Evolutionary conservation across 1,140 invertebrate genomes (phyloP), one percentile per base, ranked within the genome.

Genomic region (Drosophila parabipectinata): DNA sequence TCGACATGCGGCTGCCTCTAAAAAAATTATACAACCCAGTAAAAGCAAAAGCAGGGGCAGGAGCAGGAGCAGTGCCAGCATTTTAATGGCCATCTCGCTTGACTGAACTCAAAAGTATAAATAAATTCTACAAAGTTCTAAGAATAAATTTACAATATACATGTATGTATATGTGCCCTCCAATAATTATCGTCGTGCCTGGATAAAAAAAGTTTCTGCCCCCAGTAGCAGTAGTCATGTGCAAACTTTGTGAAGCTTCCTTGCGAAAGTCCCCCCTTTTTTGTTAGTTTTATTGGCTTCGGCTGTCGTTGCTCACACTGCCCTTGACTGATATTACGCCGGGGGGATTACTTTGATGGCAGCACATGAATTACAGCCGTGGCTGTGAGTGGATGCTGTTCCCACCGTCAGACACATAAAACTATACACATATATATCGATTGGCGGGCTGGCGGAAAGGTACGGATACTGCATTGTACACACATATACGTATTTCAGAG

Each of bases 301-400:
- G 63, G 51, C 67, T 69, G 67, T 69, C 67, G 67, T 69, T 68
- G 44, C 64, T 69, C 52, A 69, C 52, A 50, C 67, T 71, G 67
- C 64, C 67, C 67, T 71, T 71, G 60, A 74, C 71, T 72, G 59
- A 71, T 75, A 75, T 75, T 75, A 75, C 67, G 72, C 71, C 72
- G 52, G 72, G 56, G 72, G 72, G 72, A 75, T 75, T 75, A 73
- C 72, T 74, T 75, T 75, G 71, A 73, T 75, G 72, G 61, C 72
- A 58, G 69, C 71, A 74, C 71, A 74, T 74, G 72, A 74, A 71
- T 71, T 71, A 71, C 64, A 71, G 66, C 51, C 67, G 55, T 28
- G 45, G 53, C 59, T 56, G 28, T 39, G 14, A 26, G 32, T 41
- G 58, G 57, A 45, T 21, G 21, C 52, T 69, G 60, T 45, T 51